Conservation (phyloP, 1,140 invertebrate genomes). For the Panagrolaimus sp. region DNA sequence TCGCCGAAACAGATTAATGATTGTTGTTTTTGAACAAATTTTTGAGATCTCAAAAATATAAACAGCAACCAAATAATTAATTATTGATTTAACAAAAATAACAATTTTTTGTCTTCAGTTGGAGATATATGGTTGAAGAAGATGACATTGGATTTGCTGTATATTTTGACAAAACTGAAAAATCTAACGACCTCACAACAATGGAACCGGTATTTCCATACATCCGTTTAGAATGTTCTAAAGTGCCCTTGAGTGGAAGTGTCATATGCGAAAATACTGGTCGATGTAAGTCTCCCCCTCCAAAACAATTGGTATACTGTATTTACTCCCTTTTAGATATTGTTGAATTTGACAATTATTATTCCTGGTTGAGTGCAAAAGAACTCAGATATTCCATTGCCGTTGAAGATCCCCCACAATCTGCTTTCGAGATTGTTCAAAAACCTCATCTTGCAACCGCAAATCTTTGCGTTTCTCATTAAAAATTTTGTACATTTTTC, state of each 20-base stretch:
- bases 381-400: constrained; percentile 59
- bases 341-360: constrained; percentile 59
- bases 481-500: no score
- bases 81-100: not conserved
- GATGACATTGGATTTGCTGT: constrained; percentile 59
- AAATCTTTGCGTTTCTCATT: no score
- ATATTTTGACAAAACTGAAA: constrained; percentile 46
- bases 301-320: not conserved
- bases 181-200: constrained; percentile 54
- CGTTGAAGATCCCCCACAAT: constrained; percentile 46
- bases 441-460: no score
- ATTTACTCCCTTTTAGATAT: constrained; percentile 45
- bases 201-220: constrained; percentile 59
- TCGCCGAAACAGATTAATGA: constrained; percentile 8
- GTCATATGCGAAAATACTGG: constrained; percentile 50
- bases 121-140: constrained; percentile 59
- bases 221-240: constrained; percentile 57
- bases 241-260: constrained; percentile 52
- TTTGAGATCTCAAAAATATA: not conserved
- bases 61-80: not conserved
- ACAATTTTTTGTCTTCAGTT: constrained; percentile 35
- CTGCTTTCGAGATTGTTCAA: no score
- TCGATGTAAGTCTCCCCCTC: constrained; percentile 46
- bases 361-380: constrained; percentile 58
- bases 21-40: not conserved